Evolutionary conservation across 2,888 invertebrate genomes (phyloP), one percentile per base, ranked within the genome.

Genomic region (Chaetogeoica ovagalla): DNA sequence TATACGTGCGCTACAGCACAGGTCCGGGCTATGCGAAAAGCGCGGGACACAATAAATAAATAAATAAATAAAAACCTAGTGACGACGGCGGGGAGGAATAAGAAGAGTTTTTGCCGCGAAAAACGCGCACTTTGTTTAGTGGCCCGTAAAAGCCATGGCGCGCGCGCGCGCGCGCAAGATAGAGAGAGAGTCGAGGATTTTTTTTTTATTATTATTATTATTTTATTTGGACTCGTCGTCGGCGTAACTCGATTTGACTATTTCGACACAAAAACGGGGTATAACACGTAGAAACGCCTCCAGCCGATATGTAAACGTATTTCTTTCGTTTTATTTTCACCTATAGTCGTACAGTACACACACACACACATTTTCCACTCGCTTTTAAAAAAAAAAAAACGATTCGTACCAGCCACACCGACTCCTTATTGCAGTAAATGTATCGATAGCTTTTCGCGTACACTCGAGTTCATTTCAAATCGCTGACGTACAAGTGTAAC

Each of bases 91-190:
- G 30, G 6, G 21, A 11, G 21, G 65, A 77, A 77, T 52, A 52
- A 62, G 70, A 55, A 77, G 63, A 77, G 77, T 77, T 70, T 77
- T 77, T 37, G 69, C 70, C 62, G 21, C 77, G 77, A 77, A 77
- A 77, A 77, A 77, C 69, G 70, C 69, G 70, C 77, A 77, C 77
- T 77, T 77, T 77, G 77, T 77, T 70, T 77, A 70, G 77, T 77
- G 77, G 77, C 77, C 77, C 77, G 77, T 77, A 77, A 77, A 77
- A 77, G 77, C 70, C 77, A 48, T 62, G 52, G 68, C 62, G 48
- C 76, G 30, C 59, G 76, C 76, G n/a, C 70, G 23, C 30, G n/a
- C 39, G 5, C 23, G 59, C n/a, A n/a, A n/a, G n/a, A n/a, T n/a
- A n/a, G n/a, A n/a, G n/a, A n/a, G n/a, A n/a, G n/a, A 48, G 48